These are phyloP conservation scores for Pecten maximus DNA, from an alignment of 2,888 invertebrate species.

Conservation along the genomic window DNA sequence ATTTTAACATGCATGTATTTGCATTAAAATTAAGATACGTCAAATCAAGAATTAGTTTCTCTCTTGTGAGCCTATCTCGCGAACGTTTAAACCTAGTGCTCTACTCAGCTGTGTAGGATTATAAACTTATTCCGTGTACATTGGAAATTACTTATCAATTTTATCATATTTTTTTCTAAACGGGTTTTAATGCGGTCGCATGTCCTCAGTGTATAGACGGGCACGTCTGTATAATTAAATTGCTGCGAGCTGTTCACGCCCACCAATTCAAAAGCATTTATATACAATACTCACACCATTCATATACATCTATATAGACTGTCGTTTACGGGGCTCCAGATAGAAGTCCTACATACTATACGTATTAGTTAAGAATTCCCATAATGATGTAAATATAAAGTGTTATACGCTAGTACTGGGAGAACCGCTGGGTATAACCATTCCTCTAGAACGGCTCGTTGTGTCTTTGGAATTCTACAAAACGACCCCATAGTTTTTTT, in stretches of 20 bases:
- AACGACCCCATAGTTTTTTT: no score
- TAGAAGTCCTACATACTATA: no score
- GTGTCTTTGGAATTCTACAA: no score
- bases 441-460: no score
- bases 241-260: background rate
- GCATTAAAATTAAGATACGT: constrained; percentile 20
- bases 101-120: background rate
- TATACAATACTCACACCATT: background rate
- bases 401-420: no score
- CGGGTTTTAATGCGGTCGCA: background rate
- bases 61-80: background rate
- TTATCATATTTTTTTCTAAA: background rate
- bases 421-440: no score
- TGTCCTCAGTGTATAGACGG: background rate
- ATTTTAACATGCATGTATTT: background rate
- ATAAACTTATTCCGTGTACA: background rate
- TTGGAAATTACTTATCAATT: background rate
- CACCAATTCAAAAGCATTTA: background rate
- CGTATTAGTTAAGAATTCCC: no score
- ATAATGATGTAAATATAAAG: no score
- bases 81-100: background rate
- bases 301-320: background rate
- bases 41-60: background rate
- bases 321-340: background rate
- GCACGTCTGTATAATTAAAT: background rate